Evolutionary conservation across 2,888 invertebrate species (phyloP).

Genomic region (Caenorhabditis sulstoni): DNA sequence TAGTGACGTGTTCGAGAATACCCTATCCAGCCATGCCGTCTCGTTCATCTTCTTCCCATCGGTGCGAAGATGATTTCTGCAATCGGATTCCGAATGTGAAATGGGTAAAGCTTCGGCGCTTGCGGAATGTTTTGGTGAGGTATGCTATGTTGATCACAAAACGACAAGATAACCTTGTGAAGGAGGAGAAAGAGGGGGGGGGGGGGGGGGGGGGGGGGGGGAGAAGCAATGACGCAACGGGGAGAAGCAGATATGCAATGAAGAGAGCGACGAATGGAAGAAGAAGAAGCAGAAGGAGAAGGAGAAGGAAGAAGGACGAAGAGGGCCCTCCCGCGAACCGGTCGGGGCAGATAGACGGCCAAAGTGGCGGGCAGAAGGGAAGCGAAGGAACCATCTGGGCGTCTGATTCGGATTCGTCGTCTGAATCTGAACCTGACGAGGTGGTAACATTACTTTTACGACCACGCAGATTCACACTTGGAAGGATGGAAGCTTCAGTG

Average conservation of each 20-base stretch:
- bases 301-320: neutral
- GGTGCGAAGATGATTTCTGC: neutral
- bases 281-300: neutral
- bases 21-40: constrained; percentile 63
- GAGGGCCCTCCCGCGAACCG: no score
- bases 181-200: neutral
- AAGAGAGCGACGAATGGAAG: neutral
- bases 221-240: neutral
- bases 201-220: neutral
- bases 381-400: no score
- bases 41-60: constrained; percentile 56
- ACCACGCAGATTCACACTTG: no score
- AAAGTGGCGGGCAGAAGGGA: no score
- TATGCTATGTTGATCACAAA: constrained; percentile 9
- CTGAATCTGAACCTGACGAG: no score
- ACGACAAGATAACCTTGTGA: constrained; percentile 6
- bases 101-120: no score
- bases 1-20: constrained; percentile 79
- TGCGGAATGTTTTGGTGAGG: constrained; percentile 16
- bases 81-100: neutral
- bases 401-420: no score
- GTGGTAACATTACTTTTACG: no score
- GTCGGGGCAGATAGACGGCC: no score
- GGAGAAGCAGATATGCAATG: neutral
- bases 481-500: no score